Conservation (phyloP, 2,113 vertebrate genomes). For the Sterna hirundo region DNA sequence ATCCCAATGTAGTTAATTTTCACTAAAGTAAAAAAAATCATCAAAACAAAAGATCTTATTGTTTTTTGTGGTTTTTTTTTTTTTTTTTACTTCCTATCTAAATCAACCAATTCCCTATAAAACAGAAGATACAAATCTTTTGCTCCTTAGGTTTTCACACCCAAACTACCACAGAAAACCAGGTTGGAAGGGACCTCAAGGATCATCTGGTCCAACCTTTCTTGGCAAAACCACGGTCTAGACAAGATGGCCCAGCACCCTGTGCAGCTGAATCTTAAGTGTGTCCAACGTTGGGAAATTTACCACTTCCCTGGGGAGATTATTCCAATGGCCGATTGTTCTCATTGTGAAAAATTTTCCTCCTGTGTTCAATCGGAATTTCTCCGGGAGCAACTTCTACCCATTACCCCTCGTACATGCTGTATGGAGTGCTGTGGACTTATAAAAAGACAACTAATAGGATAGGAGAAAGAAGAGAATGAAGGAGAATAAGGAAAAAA, state of each 20-base stretch:
- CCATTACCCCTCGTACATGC: background rate
- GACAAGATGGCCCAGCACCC: background rate
- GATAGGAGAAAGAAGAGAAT: background rate
- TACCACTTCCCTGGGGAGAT: background rate
- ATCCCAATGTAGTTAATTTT: background rate
- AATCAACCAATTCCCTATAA: background rate
- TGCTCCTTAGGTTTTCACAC: background rate
- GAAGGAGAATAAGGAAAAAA: background rate
- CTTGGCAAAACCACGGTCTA: background rate
- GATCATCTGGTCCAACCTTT: background rate
- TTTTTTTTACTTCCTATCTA: background rate
- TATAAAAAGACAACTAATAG: background rate
- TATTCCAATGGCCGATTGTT: background rate
- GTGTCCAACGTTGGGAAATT: background rate
- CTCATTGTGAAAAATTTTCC: background rate
- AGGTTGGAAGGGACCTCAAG: background rate
- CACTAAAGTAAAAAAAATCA: background rate
- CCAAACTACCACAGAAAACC: background rate
- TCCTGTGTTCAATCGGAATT: background rate
- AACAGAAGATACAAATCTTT: fast-evolving
- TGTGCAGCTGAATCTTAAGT: background rate
- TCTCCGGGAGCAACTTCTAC: background rate
- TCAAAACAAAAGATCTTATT: background rate
- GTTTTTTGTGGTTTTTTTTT: background rate
- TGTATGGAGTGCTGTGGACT: fast-evolving